Evolutionary conservation across 2,113 vertebrate species (phyloP).

Genomic region (Propithecus coquereli): DNA sequence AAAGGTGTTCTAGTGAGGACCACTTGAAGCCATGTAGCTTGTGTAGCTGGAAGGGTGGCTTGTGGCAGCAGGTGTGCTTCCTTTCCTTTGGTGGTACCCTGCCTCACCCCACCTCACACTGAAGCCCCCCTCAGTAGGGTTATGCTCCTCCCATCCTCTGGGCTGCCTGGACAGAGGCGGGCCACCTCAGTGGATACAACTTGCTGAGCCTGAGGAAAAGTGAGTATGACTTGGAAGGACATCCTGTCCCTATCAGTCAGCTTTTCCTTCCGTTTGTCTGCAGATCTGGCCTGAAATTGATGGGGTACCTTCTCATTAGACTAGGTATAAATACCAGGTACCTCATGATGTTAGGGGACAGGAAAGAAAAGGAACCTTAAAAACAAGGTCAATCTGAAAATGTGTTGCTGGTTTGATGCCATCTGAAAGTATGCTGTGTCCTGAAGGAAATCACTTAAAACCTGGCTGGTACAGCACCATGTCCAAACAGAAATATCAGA

Average conservation of each 20-base stretch:
- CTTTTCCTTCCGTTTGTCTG: background rate
- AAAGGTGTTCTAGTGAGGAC: background rate
- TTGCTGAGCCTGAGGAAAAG: slow-evolving; percentile 85
- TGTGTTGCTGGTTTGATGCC: background rate
- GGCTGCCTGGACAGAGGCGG: slow-evolving; percentile 84
- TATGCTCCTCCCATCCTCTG: slow-evolving; percentile 84
- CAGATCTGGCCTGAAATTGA: background rate
- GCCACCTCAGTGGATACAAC: slow-evolving; percentile 81
- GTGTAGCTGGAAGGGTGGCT: background rate
- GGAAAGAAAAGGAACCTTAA: background rate
- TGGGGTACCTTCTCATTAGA: background rate
- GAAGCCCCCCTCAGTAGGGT: slow-evolving; percentile 64
- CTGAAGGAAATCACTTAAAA: background rate
- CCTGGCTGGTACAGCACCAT: background rate
- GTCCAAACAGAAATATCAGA: background rate
- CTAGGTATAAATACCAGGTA: background rate
- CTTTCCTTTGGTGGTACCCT: background rate
- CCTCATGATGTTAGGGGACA: background rate
- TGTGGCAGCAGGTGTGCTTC: background rate
- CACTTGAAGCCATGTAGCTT: background rate
- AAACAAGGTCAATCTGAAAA: background rate
- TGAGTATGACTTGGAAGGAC: slow-evolving; percentile 84
- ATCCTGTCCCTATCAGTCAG: slow-evolving; percentile 79
- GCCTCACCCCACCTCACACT: background rate
- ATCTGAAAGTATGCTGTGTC: background rate